Evolutionary conservation across 92 coral and sea anemone genomes (phyloP).

Genomic region (Micromussa lordhowensis): DNA sequence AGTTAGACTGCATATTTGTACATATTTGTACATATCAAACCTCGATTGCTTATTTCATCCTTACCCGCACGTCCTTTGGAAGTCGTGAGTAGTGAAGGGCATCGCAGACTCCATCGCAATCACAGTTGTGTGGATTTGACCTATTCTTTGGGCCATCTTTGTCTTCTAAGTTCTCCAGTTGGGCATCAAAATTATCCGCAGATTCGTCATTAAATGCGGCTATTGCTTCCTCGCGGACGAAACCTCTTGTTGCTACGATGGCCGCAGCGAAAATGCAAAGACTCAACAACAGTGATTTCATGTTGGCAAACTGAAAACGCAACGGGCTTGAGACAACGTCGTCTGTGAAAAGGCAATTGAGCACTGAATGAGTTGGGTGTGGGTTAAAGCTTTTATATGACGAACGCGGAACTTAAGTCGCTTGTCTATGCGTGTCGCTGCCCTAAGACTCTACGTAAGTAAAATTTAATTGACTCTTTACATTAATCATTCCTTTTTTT

Average conservation of each 20-base stretch:
- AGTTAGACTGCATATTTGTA: no score
- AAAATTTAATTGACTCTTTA: neutral
- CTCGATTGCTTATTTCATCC: neutral
- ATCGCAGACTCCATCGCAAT: neutral
- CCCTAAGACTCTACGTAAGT: neutral
- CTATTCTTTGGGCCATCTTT: neutral
- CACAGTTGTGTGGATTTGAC: neutral
- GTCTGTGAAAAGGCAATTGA: neutral
- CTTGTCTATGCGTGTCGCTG: neutral
- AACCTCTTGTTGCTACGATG: neutral
- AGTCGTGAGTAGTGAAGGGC: neutral
- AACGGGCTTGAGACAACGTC: neutral
- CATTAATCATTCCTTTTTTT: neutral
- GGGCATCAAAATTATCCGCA: neutral
- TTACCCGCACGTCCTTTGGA: neutral
- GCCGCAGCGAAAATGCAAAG: neutral
- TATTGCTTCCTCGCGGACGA: neutral
- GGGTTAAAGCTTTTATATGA: constrained; percentile 11
- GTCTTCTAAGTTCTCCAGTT: neutral
- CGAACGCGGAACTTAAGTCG: neutral
- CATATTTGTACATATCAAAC: no score
- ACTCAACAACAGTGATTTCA: neutral
- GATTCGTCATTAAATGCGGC: neutral
- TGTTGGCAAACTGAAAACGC: neutral
- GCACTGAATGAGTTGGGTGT: neutral